These are phyloP conservation scores for Bubo scandiacus DNA, from an alignment of 2,113 vertebrate genomes.

Conservation along the genomic window DNA sequence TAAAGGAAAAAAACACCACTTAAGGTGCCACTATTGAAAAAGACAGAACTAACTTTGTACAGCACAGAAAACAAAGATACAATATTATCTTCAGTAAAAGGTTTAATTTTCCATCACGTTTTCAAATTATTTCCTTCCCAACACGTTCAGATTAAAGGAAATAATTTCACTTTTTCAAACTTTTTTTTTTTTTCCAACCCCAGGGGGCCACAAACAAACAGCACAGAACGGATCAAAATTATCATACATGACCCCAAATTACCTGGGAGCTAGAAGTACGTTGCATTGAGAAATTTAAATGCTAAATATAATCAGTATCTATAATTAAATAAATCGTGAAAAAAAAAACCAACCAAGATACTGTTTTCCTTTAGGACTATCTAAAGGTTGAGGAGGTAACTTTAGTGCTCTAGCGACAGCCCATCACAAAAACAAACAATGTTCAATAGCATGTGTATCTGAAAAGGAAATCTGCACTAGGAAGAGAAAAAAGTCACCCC, in stretches of 20 bases:
- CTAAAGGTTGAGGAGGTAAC: background rate
- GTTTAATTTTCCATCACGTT: background rate
- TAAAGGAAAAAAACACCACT: background rate
- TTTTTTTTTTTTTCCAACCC: too few relatives aligned
- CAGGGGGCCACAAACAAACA: background rate
- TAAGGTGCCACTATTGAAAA: background rate
- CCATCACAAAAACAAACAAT: background rate
- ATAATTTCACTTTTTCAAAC: background rate
- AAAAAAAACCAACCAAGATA: background rate
- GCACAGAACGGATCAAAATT: background rate
- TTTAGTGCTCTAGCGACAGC: background rate
- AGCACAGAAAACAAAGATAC: background rate
- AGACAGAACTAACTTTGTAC: background rate
- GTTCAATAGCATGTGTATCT: background rate
- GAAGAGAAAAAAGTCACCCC: background rate
- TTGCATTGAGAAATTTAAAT: background rate
- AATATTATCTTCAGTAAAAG: background rate
- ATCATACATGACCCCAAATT: rapidly evolving
- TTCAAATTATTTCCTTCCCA: background rate
- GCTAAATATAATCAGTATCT: background rate
- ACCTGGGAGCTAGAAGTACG: background rate
- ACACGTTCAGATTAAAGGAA: background rate
- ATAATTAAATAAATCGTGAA: background rate
- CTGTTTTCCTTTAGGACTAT: background rate
- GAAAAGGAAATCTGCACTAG: background rate